Evolutionary conservation across 64 coral and sea anemone genomes (phyloP), one percentile per base, ranked within the genome.

Genomic region (Montipora foliosa): DNA sequence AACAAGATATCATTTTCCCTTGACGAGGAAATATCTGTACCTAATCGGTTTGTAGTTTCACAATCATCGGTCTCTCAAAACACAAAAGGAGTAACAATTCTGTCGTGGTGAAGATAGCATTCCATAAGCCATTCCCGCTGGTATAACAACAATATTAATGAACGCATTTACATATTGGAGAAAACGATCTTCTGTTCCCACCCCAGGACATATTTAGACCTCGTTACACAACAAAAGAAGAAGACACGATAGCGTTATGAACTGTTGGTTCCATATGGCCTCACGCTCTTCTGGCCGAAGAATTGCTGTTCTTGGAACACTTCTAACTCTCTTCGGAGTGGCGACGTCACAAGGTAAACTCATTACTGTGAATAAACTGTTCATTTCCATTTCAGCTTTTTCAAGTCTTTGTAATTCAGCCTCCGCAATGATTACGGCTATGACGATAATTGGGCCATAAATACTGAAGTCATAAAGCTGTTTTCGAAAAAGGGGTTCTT

Each of bases 291-390:
- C 19, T 21, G 47, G 45, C 4, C 62, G 44, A 86, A 8, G 8
- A n/a, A 70, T 47, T 71, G 15, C 49, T 14, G 82, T 72, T 17
- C 47, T 49, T 67, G 64, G 62, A 16, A 71, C 62, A 71, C 11
- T 82, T 15, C 29, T 82, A 8, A 20, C 21, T 14, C 79, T 82
- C n/a, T 53, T 82, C 4, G 79, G 55, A 62, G 20, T 44, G 25
- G 57, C 52, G 14, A 61, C 55, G 22, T 62, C 79, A 61, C 79
- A 82, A 82, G 79, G 79, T 82, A 62, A 82, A 82, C 79, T 50
- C 19, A 50, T 78, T 49, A 7, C 45, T 49, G 14, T 19, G 76
- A 49, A 6, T 20, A 24, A 71, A 71, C 5, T 71, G 68, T 19
- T 71, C 68, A 71, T 71, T 71, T 71, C 21, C 1, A 71, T 71